These are phyloP conservation scores for Crotalus tigris DNA, from an alignment of 2,113 vertebrate species.

Conservation along the genomic window DNA sequence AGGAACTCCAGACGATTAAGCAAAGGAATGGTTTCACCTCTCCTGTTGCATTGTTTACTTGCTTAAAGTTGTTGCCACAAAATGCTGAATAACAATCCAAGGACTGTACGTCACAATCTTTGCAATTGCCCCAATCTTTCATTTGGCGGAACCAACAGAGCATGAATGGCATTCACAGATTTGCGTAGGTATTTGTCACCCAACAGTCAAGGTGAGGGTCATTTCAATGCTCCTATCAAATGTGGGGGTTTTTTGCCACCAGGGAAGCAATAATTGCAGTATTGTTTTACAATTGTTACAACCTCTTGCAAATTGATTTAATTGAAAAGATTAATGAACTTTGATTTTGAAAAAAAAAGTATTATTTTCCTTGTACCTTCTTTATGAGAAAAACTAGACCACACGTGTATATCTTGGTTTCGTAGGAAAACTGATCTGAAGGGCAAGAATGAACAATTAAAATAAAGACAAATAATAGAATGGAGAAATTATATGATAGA, in stretches of 20 bases:
- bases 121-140: background rate
- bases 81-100: background rate
- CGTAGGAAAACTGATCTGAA: too few relatives aligned
- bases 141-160: background rate
- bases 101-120: background rate
- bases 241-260: background rate
- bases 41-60: background rate
- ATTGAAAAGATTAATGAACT: background rate
- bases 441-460: background rate
- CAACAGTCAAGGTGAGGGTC: background rate
- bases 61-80: background rate
- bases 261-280: background rate
- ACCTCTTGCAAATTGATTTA: background rate
- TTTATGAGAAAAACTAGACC: too few relatives aligned
- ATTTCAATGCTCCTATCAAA: background rate
- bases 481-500: background rate
- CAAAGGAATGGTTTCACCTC: too few relatives aligned
- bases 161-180: background rate
- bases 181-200: background rate
- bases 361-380: too few relatives aligned
- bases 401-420: too few relatives aligned
- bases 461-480: background rate
- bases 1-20: too few relatives aligned
- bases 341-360: too few relatives aligned
- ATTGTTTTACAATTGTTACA: background rate